Evolutionary conservation across 1,140 invertebrate species (phyloP), one percentile per base, ranked within the genome.

Genomic region (Drosophila miranda): DNA sequence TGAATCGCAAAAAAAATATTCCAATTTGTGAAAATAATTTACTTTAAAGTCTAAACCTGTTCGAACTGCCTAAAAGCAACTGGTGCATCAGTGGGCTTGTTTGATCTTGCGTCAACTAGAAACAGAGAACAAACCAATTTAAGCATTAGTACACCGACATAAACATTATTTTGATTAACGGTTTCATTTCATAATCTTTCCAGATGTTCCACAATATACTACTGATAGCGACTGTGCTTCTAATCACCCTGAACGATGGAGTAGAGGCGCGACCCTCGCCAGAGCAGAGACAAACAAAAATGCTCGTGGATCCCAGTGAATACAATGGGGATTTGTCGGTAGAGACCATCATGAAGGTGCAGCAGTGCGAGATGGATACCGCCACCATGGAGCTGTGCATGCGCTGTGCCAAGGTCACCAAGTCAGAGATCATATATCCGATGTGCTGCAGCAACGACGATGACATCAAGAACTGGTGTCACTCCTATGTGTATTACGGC

Each of bases 341-440:
- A 0, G 83, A 90, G 23, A 89, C 83, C 16, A 87, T 88, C 21
- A 51, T 61, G n/a, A 88, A 90, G 59, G 54, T 90, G 48, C 87
- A 90, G 19, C 80, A 88, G 48, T 90, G 88, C 46, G 88, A 90
- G 13, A 68, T 56, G 41, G 45, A 90, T 46, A 49, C 59, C 76
- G 58, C 69, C 3, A 79, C 74, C 2, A 91, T 91, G 70, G 91
- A 91, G 78, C 70, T 90, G 21, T 92, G 92, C 58, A 92, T 92
- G 86, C 84, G 90, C n/a, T 92, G 92, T 50, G 92, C 92, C 28
- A 92, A 92, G 72, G 75, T 90, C 7, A 92, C 92, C n/a, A 92
- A 92, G 69, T 92, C 92, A 1, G 75, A 88, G n/a, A 88, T 90
- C 4, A 91, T 92, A 0, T 92, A 92, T 73, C 92, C 92, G 2